Conservation (phyloP, 2,113 vertebrate genomes). For the Lophochroa leadbeateri region DNA sequence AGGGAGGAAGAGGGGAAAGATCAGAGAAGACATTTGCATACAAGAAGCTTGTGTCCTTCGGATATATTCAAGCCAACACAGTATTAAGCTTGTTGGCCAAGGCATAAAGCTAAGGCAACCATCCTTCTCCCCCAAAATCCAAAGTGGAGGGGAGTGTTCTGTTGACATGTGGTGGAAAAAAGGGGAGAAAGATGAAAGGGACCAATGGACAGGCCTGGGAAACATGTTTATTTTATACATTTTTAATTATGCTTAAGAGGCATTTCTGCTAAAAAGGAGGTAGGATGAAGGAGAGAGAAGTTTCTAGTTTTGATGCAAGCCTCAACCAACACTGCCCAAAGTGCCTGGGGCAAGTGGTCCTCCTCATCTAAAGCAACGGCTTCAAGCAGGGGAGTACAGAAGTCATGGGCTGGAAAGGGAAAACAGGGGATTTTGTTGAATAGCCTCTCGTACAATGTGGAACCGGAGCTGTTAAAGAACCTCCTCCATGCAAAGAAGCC, state of each 20-base stretch:
- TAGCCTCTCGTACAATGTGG: accelerated
- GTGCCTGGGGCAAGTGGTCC: neutral
- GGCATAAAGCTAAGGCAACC: conserved; percentile 11
- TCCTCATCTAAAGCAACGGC: neutral
- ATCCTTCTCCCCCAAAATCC: neutral
- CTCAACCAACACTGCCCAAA: neutral
- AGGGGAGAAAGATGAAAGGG: conserved; percentile 28
- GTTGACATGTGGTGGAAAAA: conserved; percentile 13
- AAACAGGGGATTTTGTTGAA: neutral
- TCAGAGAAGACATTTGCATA: conserved; percentile 17
- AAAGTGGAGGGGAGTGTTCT: conserved; percentile 2
- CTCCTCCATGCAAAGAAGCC: neutral
- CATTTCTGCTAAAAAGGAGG: neutral
- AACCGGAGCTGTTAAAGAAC: neutral
- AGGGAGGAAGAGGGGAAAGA: neutral
- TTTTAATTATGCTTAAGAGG: conserved; percentile 12
- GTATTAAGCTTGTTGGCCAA: neutral
- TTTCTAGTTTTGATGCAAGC: neutral
- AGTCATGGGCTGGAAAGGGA: neutral
- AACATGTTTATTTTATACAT: conserved; percentile 7
- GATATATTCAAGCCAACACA: neutral
- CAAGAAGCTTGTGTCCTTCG: neutral
- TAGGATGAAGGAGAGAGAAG: neutral
- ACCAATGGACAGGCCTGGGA: conserved; percentile 1
- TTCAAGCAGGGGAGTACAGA: neutral